Evolutionary conservation across 2,113 vertebrate genomes (phyloP).

Genomic region (Entomyzon cyanotis): DNA sequence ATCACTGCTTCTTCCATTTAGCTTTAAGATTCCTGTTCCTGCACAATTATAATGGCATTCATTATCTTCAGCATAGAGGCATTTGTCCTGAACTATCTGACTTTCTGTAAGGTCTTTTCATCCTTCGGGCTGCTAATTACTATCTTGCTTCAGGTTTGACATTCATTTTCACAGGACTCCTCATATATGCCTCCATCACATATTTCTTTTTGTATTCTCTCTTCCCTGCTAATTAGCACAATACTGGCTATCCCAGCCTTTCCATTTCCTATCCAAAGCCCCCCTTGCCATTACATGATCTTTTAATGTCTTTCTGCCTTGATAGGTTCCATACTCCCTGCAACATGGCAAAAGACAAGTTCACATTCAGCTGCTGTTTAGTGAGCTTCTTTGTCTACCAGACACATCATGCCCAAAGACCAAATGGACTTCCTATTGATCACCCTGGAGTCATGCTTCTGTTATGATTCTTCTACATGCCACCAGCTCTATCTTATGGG

Average conservation of each 20-base stretch:
- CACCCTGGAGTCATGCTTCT: not conserved
- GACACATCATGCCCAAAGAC: not conserved
- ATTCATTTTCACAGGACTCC: not conserved
- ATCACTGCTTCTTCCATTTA: not conserved
- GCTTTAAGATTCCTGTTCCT: not conserved
- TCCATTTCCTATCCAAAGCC: not conserved
- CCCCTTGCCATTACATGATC: not conserved
- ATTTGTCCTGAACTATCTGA: not conserved
- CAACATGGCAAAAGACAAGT: not conserved
- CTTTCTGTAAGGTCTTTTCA: not conserved
- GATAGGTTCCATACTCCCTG: not conserved
- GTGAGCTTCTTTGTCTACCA: not conserved
- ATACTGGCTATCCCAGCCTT: not conserved
- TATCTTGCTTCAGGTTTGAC: not conserved
- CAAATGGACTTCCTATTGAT: not conserved
- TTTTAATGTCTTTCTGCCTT: not conserved
- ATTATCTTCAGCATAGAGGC: not conserved
- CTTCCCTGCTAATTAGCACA: not conserved
- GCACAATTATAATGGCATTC: not conserved
- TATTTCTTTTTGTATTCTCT: not conserved
- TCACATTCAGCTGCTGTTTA: not conserved
- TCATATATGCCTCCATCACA: not conserved
- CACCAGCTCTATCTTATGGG: not conserved
- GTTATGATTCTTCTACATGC: not conserved
- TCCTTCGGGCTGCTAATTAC: conserved; percentile 6